Evolutionary conservation across 2,888 invertebrate species (phyloP), one percentile per base, ranked within the genome.

Genomic region (Leptopterna dolabrata): DNA sequence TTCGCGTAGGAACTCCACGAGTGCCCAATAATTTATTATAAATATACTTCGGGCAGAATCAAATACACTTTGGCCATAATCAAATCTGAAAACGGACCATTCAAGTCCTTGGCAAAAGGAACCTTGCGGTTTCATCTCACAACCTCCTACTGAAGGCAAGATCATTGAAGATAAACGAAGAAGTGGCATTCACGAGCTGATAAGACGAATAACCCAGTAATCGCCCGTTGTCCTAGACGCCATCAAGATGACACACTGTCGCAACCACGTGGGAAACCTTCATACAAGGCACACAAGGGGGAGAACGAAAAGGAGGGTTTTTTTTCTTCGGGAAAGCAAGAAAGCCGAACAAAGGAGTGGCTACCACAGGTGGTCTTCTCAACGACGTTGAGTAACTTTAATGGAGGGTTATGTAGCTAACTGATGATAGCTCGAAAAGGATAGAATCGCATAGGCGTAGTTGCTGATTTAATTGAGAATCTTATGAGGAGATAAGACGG

Each of bases 241-340:
- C 13, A 73, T 30, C 73, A 73, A 73, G 73, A 36, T 73, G 73
- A 73, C 73, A 73, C 71, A 70, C n/a, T 71, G 71, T 30, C 71
- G 29, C 27, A 27, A 71, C 13, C 71, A 16, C 29, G 29, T 71
- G 71, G 11, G 71, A 29, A 71, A n/a, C 24, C 4, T 63, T 24
- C 13, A 7, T 36, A 0, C 24, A 24, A 24, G 13, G 7, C 3
- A 63, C 2, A 24, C 63, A 19, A 19, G 55, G 24, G 63, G 13
- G 19, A 43, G 7, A 47, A 47, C 47, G 13, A 47, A 47, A 16
- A 1, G 1, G 55, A 55, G 19, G 16, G 19, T 63, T 51, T 24
- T 63, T 63, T 24, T 19, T 55, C 4, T 9, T 9, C 2, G 63
- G 63, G 27, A 24, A 63, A 63, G 7, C 63, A 11, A 24, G 24